phyloP scores from a whole-genome alignment of 2,113 vertebrate species.

The Nothocercus nigrocapillus region DNA sequence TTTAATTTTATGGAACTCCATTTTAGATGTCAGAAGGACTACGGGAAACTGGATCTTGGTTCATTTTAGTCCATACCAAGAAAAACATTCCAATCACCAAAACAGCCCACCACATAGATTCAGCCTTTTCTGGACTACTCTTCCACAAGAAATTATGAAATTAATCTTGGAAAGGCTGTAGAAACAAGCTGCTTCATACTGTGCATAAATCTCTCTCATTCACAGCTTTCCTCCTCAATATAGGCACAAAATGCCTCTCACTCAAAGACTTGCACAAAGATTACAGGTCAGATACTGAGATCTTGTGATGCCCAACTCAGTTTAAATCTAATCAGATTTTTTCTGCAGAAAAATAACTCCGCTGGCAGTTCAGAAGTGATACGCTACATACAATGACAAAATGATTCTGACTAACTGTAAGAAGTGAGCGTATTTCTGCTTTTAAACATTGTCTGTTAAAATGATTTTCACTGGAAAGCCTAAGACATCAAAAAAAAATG shows the following conservation, averaged over 20 bases:
- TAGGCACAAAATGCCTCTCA: background rate
- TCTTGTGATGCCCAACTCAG: background rate
- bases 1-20: background rate
- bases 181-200: background rate
- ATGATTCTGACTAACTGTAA: background rate
- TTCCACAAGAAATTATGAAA: conserved; percentile 28
- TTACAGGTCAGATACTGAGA: background rate
- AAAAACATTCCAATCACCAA: background rate
- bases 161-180: background rate
- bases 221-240: background rate
- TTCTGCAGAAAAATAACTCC: background rate
- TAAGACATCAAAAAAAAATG: background rate
- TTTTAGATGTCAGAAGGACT: background rate
- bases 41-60: background rate
- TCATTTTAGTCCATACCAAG: background rate
- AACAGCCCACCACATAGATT: background rate
- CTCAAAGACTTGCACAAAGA: background rate
- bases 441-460: background rate
- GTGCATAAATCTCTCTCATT: background rate
- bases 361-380: background rate
- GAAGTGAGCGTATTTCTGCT: background rate
- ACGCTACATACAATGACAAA: background rate
- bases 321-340: background rate
- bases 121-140: background rate
- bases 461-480: background rate